Evolutionary conservation across 2,888 invertebrate species (phyloP).

Genomic region (Macropis europaea): DNA sequence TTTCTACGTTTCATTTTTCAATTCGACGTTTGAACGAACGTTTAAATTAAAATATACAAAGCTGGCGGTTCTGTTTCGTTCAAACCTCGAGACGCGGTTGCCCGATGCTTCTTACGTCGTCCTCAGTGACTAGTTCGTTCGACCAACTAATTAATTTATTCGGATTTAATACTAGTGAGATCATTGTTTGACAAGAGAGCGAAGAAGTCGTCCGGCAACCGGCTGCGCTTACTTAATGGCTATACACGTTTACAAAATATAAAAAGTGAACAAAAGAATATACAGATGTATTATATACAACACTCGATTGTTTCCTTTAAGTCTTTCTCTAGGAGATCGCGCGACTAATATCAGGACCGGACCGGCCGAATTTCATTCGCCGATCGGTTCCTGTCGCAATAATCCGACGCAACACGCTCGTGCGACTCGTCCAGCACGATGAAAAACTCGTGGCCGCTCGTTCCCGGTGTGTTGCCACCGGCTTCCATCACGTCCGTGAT

Average conservation of each 20-base stretch:
- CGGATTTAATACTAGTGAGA: slow-evolving; percentile 75
- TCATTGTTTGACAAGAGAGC: slow-evolving; percentile 68
- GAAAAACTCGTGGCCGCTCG: neutral
- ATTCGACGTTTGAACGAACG: no score
- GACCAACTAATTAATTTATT: slow-evolving; percentile 47
- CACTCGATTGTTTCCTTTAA: slow-evolving; percentile 53
- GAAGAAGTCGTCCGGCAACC: slow-evolving; percentile 55
- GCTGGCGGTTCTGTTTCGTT: no score
- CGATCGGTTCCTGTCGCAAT: slow-evolving; percentile 15
- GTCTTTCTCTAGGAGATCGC: slow-evolving; percentile 59
- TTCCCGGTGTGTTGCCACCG: neutral
- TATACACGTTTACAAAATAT: slow-evolving; percentile 1
- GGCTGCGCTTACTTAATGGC: neutral
- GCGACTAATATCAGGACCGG: slow-evolving; percentile 25
- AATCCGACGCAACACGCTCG: slow-evolving; percentile 15
- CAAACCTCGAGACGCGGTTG: neutral
- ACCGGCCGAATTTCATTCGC: no score
- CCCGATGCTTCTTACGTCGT: slow-evolving; percentile 10
- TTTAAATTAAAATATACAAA: no score
- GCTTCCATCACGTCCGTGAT: neutral
- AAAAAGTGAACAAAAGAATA: slow-evolving; percentile 11
- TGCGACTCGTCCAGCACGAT: neutral
- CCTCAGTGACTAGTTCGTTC: slow-evolving; percentile 43
- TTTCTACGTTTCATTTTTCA: no score
- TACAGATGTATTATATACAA: slow-evolving; percentile 9